phyloP scores from a whole-genome alignment of 2,113 vertebrate genomes.

The Synodontis membranacea region DNA sequence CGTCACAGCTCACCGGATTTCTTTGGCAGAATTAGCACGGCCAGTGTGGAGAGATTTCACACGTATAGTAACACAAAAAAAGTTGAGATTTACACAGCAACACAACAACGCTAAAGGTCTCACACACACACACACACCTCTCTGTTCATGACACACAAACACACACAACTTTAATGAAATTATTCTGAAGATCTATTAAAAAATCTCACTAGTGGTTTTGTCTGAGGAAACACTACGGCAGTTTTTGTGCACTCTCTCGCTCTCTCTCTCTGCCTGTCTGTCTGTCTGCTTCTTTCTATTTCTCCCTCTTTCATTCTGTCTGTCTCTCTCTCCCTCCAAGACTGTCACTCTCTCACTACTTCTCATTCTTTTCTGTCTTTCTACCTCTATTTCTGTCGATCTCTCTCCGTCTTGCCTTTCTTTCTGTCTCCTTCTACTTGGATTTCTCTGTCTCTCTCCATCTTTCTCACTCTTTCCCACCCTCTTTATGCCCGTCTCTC shows the following conservation, averaged over 20 bases:
- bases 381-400: not conserved
- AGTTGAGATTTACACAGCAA: not conserved
- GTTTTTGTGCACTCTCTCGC: not conserved
- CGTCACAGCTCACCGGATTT: conserved; percentile 15
- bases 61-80: not conserved
- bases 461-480: not conserved
- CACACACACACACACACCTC: conserved; percentile 32
- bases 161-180: not conserved
- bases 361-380: not conserved
- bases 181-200: not conserved
- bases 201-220: not conserved
- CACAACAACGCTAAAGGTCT: not conserved
- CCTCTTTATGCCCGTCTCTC: not conserved
- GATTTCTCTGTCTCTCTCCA: not conserved
- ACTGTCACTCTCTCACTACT: too few relatives aligned
- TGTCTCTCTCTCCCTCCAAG: not conserved
- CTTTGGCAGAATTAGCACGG: not conserved
- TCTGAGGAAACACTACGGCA: not conserved
- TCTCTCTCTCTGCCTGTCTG: not conserved
- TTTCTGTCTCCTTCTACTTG: not conserved
- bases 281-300: not conserved
- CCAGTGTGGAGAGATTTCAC: not conserved
- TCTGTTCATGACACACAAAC: not conserved
- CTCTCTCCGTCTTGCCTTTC: not conserved
- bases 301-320: not conserved